Evolutionary conservation across 1,140 invertebrate genomes (phyloP), one percentile per base, ranked within the genome.

Genomic region (Nasonia giraulti): DNA sequence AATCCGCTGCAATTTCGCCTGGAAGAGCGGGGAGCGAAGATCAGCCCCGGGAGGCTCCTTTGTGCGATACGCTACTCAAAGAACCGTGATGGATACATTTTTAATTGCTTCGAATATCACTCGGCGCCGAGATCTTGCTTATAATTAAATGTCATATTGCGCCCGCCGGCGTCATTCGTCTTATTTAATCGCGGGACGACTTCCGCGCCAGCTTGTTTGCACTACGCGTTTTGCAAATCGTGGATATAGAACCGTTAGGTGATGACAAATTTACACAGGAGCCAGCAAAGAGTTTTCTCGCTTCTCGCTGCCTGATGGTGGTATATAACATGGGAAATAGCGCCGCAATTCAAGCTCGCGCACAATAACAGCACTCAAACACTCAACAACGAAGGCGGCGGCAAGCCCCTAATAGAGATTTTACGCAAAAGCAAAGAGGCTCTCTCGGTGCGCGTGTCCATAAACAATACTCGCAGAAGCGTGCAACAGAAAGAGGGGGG

Each of bases 71-170:
- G 31, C 68, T 7, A 50, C 90, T 92, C 91, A 93, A 93, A 92
- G 91, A 92, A 90, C 91, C 91, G 89, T 89, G 89, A 91, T 88
- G 91, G 89, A 92, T 93, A 93, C 91, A 93, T 93, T 93, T 93
- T 93, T 93, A 93, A 93, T 93, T 93, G 91, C 90, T 88, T 92
- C 89, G 90, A 93, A 92, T 93, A 93, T 92, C 90, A 91, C 88
- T 91, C 87, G 85, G 86, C 85, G 55, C 84, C 87, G 88, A 89
- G 86, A 68, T 88, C 87, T 88, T 88, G 89, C 90, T 90, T 89
- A 92, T 92, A 92, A 93, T 93, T 92, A 92, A 92, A 93, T 93
- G 91, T 93, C 92, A 91, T 92, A 92, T 90, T 89, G 84, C 75
- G 88, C 89, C 91, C 87, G 62, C 76, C 79, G 89, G 88, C 80